A percentile compares a stretch with the other conserved stretches of the same genome.
These are phyloP conservation scores for Chelon auratus DNA, from an alignment of 2,797 vertebrate genomes.

Conservation along the genomic window DNA sequence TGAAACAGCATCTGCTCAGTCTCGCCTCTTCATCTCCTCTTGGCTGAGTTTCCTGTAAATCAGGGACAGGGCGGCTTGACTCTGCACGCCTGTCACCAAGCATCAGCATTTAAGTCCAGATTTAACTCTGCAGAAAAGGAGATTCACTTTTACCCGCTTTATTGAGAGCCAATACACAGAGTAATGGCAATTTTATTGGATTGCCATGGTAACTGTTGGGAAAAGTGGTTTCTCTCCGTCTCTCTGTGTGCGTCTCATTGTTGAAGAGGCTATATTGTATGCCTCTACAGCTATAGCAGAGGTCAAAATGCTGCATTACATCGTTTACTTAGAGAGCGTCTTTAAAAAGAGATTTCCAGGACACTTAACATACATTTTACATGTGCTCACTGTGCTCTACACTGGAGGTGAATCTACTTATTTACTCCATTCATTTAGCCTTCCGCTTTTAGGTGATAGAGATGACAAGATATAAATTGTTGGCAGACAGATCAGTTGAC, in stretches of 20 bases:
- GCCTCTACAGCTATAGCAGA: constrained; percentile 56
- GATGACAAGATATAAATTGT: background rate
- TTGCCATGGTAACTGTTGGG: constrained; percentile 82
- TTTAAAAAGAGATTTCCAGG: constrained; percentile 56
- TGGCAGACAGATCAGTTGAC: constrained; percentile 12
- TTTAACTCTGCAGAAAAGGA: constrained; percentile 71
- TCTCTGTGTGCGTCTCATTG: constrained; percentile 46
- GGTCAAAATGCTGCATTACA: constrained; percentile 57
- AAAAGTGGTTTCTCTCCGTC: constrained; percentile 60
- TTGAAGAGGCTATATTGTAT: constrained; percentile 58
- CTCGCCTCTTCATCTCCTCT: constrained; percentile 63
- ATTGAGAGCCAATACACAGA: constrained; percentile 74
- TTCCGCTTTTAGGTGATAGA: constrained; percentile 1
- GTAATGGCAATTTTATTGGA: constrained; percentile 69
- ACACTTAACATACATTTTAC: constrained; percentile 69
- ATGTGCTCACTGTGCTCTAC: constrained; percentile 47
- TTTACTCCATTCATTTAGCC: constrained; percentile 45
- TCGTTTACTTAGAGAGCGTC: constrained; percentile 24
- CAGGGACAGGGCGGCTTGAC: constrained; percentile 62
- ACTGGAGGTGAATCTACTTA: constrained; percentile 27
- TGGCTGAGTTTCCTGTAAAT: constrained; percentile 72
- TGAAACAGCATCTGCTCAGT: constrained; percentile 67
- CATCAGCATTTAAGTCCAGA: constrained; percentile 78
- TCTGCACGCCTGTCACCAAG: constrained; percentile 72
- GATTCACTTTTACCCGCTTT: constrained; percentile 76